Base-by-base conservation (phyloP, 2,797 vertebrate genomes). In the Nyctalus aviator region DNA sequence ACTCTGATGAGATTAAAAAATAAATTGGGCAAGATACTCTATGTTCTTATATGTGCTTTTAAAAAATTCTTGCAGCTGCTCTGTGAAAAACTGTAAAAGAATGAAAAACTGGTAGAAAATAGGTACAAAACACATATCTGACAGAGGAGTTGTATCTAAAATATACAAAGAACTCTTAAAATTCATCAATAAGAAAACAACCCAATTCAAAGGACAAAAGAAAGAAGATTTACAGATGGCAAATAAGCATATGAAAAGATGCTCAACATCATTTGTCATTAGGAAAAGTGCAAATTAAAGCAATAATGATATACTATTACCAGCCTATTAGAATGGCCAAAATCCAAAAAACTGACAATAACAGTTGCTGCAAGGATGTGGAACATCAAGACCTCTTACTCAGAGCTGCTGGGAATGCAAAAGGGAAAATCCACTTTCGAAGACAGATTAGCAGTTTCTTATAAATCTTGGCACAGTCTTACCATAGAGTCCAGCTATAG, bases 231-330 rank as follows among this genome's bases (percentile, higher is more conserved):
- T 27, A 69, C 93, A 95, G 86, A 93, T 84, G 86, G 59, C 50
- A 62, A 92, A 94, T 91, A 84, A 94, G 89, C 94, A 89, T 69
- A 89, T 87, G 84, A 97, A 95, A 93, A 95, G 81, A 86, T 84
- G 15, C 25, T 64, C 21, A 64, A 32, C 35, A 50, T 71, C 50
- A 76, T 71, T 88, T 79, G 87, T 82, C 81, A 82, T 37, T 37
- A 72, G 64, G 21, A 77, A 77, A 81, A 55, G 53, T 84, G n/a
- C 37, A 69, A 87, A 82, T 81, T 53, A 83, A 89, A 94, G 84
- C 30, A 93, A 68, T 84, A 84, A 93, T 69, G 64, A 73, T 59
- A 88, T 59, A 37, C 25, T n/a, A 94, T 72, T 72, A 81, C 23
- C 27, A 44, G 62, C 41, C 17, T 87, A 90, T 88, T 90, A 92